These are phyloP conservation scores for Cyprinella venusta DNA, from an alignment of 2,797 vertebrate species.

Conservation along the genomic window DNA sequence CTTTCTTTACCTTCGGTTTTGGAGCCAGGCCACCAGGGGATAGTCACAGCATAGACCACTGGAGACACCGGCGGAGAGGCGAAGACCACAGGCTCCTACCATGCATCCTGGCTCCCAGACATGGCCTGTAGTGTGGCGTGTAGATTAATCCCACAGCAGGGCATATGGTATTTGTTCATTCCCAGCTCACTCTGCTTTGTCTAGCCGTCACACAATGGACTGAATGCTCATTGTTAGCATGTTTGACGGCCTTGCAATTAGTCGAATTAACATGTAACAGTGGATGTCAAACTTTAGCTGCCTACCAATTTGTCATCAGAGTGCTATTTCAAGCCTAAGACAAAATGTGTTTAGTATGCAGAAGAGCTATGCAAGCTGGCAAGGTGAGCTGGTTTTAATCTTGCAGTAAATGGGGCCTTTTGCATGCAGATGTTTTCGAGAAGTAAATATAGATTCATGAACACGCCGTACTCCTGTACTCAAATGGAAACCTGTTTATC, in stretches of 20 bases:
- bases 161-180: conserved; percentile 28
- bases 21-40: conserved; percentile 70
- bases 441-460: conserved; percentile 50
- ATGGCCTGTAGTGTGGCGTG: conserved; percentile 49
- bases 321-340: conserved; percentile 5
- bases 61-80: conserved; percentile 72
- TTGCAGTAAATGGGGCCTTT: conserved; percentile 35
- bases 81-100: conserved; percentile 76
- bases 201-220: conserved; percentile 13
- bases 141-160: conserved; percentile 35
- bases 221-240: conserved; percentile 15
- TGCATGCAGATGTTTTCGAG: conserved; percentile 37
- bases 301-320: conserved; percentile 1
- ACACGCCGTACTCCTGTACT: conserved; percentile 52
- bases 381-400: neutral
- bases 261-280: conserved; percentile 32
- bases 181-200: conserved; percentile 24
- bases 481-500: conserved; percentile 59
- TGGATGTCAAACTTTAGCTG: conserved; percentile 10
- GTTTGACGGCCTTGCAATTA: conserved; percentile 2
- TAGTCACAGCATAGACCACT: conserved; percentile 65
- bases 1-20: conserved; percentile 79
- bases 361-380: conserved; percentile 1
- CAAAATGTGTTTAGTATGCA: conserved; percentile 12
- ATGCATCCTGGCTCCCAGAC: conserved; percentile 61